Base-by-base conservation (phyloP, 2,797 vertebrate species). In the Parotocinclus haroldoi region DNA sequence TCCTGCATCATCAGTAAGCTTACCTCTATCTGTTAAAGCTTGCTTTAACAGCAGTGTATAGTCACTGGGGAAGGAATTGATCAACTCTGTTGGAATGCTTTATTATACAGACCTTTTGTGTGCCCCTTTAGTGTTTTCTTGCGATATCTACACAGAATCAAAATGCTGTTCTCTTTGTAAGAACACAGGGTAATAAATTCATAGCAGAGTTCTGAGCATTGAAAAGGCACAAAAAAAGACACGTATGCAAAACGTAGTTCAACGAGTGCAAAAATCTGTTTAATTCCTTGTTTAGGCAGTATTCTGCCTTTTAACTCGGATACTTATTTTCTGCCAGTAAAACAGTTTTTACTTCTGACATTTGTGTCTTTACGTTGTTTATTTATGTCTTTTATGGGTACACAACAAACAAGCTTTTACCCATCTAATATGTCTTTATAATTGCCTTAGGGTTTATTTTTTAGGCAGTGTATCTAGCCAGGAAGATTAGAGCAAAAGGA, bases 371-470 rank as follows among this genome's bases (percentile, higher is more conserved):
- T 27, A 2, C 2, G 27, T 27, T 27, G 27, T 27, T 27, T 27
- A 27, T 27, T 27, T 70, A 63, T 74, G 57, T 70, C 78, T 76
- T 81, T 75, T 79, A 78, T 71, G 73, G 76, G 40, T 72, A 58
- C 3, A 3, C 49, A 62, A 69, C 75, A 81, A 80, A 80, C 76
- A 69, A 52, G 2, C 55, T 73, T 63, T 79, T 68, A 77, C 68
- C 67, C 62, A 58, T 79, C 74, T 71, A 74, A 62, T 54, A 73
- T 78, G 58, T 67, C 69, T 68, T 77, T 42, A 19, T 53, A 38
- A 78, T 16, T 77, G 63, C 66, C 80, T 83, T 78, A 74, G 76
- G 82, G 71, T 72, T 16, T 70, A 55, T 81, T 74, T 48, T 77
- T 74, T 58, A 54, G 65, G 52, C 61, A 52, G 27, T 40, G 60